Evolutionary conservation across 1,140 invertebrate genomes (phyloP), one percentile per base, ranked within the genome.

Genomic region (Sycophila sp.): DNA sequence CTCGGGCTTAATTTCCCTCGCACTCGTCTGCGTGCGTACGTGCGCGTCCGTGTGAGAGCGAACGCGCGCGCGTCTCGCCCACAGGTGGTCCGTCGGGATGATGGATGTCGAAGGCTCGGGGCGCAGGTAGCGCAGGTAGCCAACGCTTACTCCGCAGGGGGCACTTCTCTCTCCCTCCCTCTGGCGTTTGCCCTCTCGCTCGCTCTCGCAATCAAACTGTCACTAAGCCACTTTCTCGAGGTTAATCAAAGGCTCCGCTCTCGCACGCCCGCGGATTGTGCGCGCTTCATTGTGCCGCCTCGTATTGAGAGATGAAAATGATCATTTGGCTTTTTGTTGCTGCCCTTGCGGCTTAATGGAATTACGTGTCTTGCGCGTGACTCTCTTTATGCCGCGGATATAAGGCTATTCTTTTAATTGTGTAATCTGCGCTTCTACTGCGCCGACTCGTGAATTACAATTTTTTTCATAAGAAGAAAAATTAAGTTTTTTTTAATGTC

Each of bases 31-130:
- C 10, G 15, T 22, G 34, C 79, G 22, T 13, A n/a, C 11, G 42
- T 22, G 49, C 24, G 49, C 49, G 49, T 22, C 38, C 4, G 34
- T n/a, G n/a, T 22, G n/a, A 15, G 15, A 19, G 34, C 79, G 22
- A 4, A n/a, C 11, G 42, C 42, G 49, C 24, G 49, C 49, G 49
- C 26, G n/a, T 24, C 4, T n/a, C 38, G 38, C 79, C 80, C 77
- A 76, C 75, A 81, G 80, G 80, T 81, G 80, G 79, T 80, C 80
- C 75, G n/a, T n/a, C n/a, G 6, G 30, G 78, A 80, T 81, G 80
- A 81, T 81, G 71, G 76, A 81, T 80, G 80, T 47, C 75, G 73
- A 70, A 22, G 72, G 73, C 72, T 47, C 72, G 55, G 71, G 69
- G 65, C 69, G 26, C 66, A 70, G 72, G 69, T 72, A 79, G 75